Percentiles rank a stretch among this genome's conserved stretches.
Evolutionary conservation across 2,113 vertebrate genomes (phyloP).

Genomic region (Rhinolophus ferrumequinum): DNA sequence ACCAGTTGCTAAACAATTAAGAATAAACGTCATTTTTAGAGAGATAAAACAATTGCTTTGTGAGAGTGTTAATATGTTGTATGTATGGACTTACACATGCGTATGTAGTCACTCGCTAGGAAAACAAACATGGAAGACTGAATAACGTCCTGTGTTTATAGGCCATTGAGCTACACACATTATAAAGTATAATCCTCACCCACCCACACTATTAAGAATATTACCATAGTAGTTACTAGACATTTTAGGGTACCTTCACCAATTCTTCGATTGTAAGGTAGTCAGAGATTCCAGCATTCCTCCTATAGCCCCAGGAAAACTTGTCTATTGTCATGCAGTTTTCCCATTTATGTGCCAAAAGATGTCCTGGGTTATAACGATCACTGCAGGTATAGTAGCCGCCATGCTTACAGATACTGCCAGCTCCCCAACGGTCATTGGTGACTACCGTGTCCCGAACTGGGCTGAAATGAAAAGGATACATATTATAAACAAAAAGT

Average conservation of each 20-base stretch:
- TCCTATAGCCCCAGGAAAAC: conserved; percentile 94
- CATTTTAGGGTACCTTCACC: conserved; percentile 85
- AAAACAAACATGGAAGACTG: neutral
- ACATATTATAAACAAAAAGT: neutral
- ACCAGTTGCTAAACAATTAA: conserved; percentile 87
- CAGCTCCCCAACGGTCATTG: conserved; percentile 95
- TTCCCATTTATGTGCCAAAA: conserved; percentile 96
- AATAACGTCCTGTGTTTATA: neutral
- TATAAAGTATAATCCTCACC: neutral
- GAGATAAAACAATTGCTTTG: neutral
- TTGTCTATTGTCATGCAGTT: conserved; percentile 97
- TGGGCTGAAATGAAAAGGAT: conserved; percentile 86
- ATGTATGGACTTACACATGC: neutral
- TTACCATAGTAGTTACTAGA: neutral
- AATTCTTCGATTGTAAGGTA: conserved; percentile 90
- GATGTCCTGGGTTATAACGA: conserved; percentile 93
- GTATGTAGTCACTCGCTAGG: neutral
- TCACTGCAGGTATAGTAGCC: conserved; percentile 96
- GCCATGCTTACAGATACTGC: conserved; percentile 91
- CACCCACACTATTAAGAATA: neutral
- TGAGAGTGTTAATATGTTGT: neutral
- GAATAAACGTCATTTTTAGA: conserved; percentile 51
- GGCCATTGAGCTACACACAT: neutral
- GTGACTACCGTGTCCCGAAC: conserved; percentile 94
- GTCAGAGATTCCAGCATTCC: conserved; percentile 89